These are phyloP conservation scores for Colossoma macropomum DNA, from an alignment of 2,113 vertebrate genomes.

Conservation along the genomic window DNA sequence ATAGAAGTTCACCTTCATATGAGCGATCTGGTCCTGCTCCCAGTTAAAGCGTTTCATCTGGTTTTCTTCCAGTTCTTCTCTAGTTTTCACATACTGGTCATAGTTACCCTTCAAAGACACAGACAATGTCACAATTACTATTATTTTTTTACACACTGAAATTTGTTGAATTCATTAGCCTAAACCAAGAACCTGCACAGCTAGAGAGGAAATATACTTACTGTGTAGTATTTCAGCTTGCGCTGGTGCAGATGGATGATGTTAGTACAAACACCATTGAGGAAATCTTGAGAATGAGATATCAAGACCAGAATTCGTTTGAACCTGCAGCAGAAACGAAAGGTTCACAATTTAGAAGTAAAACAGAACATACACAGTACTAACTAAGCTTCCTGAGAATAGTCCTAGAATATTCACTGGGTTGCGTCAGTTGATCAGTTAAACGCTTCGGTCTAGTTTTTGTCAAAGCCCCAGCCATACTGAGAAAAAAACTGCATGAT, in stretches of 20 bases:
- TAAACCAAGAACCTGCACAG: not conserved
- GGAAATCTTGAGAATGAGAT: conserved; percentile 97
- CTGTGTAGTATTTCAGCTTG: conserved; percentile 96
- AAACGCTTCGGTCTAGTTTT: conserved; percentile 74
- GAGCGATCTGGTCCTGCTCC: conserved; percentile 98
- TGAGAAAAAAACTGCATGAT: conserved; percentile 69
- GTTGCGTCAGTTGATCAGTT: conserved; percentile 69
- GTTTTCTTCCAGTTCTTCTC: conserved; percentile 95
- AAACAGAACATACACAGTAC: not conserved
- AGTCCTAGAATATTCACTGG: not conserved
- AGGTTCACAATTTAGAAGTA: too few species aligned
- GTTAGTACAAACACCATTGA: conserved; percentile 97
- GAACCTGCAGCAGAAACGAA: conserved; percentile 78
- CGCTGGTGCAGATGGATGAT: conserved; percentile 95
- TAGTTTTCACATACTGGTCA: conserved; percentile 97
- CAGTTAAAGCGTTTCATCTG: conserved; percentile 99
- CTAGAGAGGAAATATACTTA: conserved; percentile 65
- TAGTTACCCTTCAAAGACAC: conserved; percentile 89
- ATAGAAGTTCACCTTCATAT: conserved; percentile 89
- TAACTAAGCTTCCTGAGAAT: not conserved
- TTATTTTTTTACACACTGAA: too few species aligned
- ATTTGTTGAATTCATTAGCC: not conserved
- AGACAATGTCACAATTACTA: conserved; percentile 3
- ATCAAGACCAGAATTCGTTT: conserved; percentile 95
- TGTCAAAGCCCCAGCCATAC: conserved; percentile 66